Evolutionary conservation across 2,113 vertebrate genomes (phyloP).

Genomic region (Mesembrinibis cayennensis): DNA sequence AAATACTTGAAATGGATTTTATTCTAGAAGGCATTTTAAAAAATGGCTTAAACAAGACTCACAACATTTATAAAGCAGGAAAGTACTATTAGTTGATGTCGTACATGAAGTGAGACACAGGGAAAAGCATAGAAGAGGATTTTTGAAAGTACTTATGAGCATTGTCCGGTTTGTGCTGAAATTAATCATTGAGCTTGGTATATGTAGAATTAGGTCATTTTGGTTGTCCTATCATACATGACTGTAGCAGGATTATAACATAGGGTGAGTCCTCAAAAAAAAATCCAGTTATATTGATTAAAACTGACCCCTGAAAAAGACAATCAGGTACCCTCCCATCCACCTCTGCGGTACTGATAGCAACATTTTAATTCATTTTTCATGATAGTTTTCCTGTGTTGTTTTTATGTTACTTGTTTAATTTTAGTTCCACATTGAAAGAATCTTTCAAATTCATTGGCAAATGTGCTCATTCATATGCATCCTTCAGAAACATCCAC

Average conservation of each 20-base stretch:
- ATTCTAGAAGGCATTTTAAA: neutral
- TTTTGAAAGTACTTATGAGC: neutral
- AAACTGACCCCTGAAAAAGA: neutral
- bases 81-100: neutral
- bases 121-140: neutral
- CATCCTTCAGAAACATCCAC: neutral
- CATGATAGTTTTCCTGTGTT: fast-evolving
- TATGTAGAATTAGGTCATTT: neutral
- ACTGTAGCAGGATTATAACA: neutral
- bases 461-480: neutral
- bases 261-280: neutral
- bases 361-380: neutral
- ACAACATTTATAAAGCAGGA: neutral
- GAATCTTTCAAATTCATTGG: neutral
- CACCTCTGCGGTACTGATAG: neutral
- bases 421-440: neutral
- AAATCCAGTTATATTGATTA: neutral
- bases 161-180: neutral
- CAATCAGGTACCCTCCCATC: fast-evolving
- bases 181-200: neutral
- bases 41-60: neutral
- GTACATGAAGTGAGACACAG: neutral
- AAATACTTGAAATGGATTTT: neutral
- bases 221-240: neutral
- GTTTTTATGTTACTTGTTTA: neutral